phyloP scores from a whole-genome alignment of 2,888 invertebrate genomes.

The Luperina nickerlii region DNA sequence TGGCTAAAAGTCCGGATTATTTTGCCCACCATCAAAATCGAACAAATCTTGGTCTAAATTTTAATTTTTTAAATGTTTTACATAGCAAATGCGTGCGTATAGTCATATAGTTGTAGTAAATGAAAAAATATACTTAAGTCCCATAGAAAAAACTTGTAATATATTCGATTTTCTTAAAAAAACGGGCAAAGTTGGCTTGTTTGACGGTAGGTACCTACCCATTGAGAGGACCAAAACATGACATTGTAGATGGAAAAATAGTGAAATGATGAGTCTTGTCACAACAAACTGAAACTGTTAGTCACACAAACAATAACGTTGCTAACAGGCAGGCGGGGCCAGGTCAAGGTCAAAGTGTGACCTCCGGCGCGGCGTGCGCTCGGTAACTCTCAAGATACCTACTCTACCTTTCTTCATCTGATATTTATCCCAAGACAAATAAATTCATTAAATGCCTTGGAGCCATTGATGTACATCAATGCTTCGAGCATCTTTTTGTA shows the following conservation, averaged over 20 bases:
- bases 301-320: background rate
- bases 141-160: too few species aligned
- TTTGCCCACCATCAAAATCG: too few species aligned
- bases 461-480: background rate
- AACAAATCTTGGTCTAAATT: too few species aligned
- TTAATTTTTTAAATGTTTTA: too few species aligned
- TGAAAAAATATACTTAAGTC: too few species aligned
- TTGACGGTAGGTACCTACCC: background rate
- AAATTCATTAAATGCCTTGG: background rate
- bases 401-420: too few species aligned
- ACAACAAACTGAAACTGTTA: background rate
- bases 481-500: background rate
- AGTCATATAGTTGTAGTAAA: too few species aligned
- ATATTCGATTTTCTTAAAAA: too few species aligned
- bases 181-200: too few species aligned
- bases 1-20: too few species aligned
- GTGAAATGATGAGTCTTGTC: background rate
- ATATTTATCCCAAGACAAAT: background rate
- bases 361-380: background rate
- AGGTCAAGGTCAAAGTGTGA: background rate
- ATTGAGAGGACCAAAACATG: background rate
- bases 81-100: too few species aligned
- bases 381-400: too few species aligned
- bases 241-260: background rate
- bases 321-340: background rate